A percentile compares a stretch with the other conserved stretches of the same genome.
Conservation (phyloP, 1,140 invertebrate genomes). For the Panulirus ornatus region DNA sequence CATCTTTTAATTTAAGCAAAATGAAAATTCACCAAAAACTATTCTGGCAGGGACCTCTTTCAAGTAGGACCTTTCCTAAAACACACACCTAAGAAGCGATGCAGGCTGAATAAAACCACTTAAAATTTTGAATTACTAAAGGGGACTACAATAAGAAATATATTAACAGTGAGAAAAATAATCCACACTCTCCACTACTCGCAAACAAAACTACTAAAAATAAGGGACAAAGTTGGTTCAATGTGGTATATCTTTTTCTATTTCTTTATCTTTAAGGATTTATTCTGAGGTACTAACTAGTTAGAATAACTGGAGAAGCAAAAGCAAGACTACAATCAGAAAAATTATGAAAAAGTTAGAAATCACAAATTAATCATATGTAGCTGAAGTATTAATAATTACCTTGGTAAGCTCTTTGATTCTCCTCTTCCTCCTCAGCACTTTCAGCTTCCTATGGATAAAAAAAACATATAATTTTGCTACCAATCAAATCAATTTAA, state of each 20-base stretch:
- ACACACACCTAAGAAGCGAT: constrained; percentile 44
- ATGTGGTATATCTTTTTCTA: too few relatives aligned
- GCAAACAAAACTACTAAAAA: constrained; percentile 20
- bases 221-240: constrained; percentile 44
- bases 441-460: constrained; percentile 68
- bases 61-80: constrained; percentile 48
- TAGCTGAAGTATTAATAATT: constrained; percentile 33
- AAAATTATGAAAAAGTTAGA: constrained; percentile 29
- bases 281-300: not conserved
- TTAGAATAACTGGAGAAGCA: constrained; percentile 46
- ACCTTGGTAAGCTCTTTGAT: constrained; percentile 68
- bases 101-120: constrained; percentile 46
- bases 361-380: constrained; percentile 7
- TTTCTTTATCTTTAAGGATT: too few relatives aligned
- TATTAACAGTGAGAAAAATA: constrained; percentile 24
- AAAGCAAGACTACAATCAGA: constrained; percentile 61
- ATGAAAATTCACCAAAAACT: not conserved
- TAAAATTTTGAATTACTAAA: constrained; percentile 11
- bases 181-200: constrained; percentile 45
- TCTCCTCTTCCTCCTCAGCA: constrained; percentile 70
- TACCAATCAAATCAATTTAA: too few relatives aligned
- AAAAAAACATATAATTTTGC: not conserved
- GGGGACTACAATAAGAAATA: constrained; percentile 34
- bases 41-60: not conserved
- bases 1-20: not conserved